Base-by-base conservation (phyloP, 2,797 vertebrate species). In the Brotula barbata region DNA sequence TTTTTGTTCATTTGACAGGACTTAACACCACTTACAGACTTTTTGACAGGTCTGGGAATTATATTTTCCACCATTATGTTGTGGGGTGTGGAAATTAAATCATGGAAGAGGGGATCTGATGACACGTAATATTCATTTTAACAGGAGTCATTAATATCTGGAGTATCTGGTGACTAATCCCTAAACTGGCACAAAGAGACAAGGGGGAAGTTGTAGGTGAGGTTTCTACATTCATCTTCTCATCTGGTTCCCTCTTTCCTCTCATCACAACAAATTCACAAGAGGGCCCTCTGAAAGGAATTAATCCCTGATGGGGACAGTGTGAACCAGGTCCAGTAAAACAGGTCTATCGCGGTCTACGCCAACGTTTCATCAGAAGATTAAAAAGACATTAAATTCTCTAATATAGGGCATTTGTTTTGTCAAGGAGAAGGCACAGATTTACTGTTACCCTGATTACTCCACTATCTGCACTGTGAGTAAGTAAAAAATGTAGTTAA, bases 1-100 rank as follows among this genome's bases (percentile, higher is more conserved):
- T 81, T 88, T 90, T 91, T 91, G 88, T 91, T 80, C 41, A 2
- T 58, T 72, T 90, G 91, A 89, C 89, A 87, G 84, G 80, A 85
- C 78, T 80, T 87, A 84, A 78, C 76, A 68, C 78, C 83, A 88
- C 87, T 88, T 88, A 79, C 51, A 73, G 79, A 50, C 66, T 61
- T 71, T 78, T 81, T 79, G 84, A 83, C 81, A 67, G 71, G 25
- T 70, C 44, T 51, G 31, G 81, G 73, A 83, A 78, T 72, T 77
- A 54, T 66, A 55, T 81, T 86, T 83, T 82, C 83, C 80, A 71
- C 75, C 75, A 68, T 87, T 87, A 77, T 87, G 70, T 77, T 72
- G 44, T 17, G 36, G 57, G 77, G 79, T 80, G 79, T 75, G 82
- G 87, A 90, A 86, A 90, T 87, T 84, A 83, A 89, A 84, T 77